These are phyloP conservation scores for Dendrolimus punctatus DNA, from an alignment of 1,140 invertebrate species.

Conservation along the genomic window DNA sequence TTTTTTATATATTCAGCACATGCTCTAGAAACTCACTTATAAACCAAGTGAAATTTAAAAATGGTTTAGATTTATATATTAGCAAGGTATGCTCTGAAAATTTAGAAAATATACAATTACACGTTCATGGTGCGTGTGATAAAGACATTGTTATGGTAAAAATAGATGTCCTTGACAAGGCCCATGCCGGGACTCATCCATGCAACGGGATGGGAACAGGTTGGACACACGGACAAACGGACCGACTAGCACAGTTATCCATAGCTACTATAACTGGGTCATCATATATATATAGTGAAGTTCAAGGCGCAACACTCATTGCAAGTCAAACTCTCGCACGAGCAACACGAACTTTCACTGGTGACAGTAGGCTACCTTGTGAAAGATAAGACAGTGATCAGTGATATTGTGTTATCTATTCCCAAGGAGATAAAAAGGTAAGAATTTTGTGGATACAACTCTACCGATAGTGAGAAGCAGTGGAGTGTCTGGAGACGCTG, in stretches of 20 bases:
- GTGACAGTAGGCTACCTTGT: slow-evolving; percentile 48
- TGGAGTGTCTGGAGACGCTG: slow-evolving; percentile 1
- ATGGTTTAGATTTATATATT: no score
- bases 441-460: slow-evolving; percentile 31
- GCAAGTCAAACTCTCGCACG: slow-evolving; percentile 59
- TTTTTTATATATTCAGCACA: no score
- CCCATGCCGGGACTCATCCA: slow-evolving; percentile 20
- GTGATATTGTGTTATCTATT: slow-evolving; percentile 56
- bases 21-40: no score
- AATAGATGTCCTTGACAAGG: slow-evolving; percentile 49
- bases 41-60: no score
- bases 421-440: slow-evolving; percentile 47
- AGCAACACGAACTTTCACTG: slow-evolving; percentile 64
- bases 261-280: slow-evolving; percentile 56
- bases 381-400: slow-evolving; percentile 50
- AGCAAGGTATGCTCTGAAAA: no score
- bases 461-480: slow-evolving; percentile 4
- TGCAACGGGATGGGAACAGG: slow-evolving; percentile 54
- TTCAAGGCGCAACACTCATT: slow-evolving; percentile 65
- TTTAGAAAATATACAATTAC: no score
- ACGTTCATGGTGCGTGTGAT: no score
- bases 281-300: slow-evolving; percentile 69
- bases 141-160: no score
- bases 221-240: slow-evolving; percentile 42
- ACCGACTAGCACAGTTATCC: slow-evolving; percentile 59